These are phyloP conservation scores for Parnassius apollo DNA, from an alignment of 2,888 invertebrate species.

Conservation along the genomic window DNA sequence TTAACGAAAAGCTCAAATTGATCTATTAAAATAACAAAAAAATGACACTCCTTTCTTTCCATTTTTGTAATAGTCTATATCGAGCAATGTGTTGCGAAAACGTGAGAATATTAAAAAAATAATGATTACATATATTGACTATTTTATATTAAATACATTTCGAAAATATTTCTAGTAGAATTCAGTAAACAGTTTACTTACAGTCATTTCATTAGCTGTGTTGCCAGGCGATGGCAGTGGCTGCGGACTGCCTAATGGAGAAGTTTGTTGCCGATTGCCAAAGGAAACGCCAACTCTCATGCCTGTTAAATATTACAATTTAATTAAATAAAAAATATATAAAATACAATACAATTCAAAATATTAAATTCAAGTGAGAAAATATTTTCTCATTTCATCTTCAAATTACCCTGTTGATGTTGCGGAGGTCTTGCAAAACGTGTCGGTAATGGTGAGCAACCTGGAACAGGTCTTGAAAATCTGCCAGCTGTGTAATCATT, in stretches of 20 bases:
- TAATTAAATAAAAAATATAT: not conserved
- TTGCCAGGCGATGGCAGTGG: conserved; percentile 76
- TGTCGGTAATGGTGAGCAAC: conserved; percentile 68
- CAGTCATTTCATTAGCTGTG: conserved; percentile 65
- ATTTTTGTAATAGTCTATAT: no score
- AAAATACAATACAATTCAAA: no score
- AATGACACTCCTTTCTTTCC: no score
- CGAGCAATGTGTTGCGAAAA: no score
- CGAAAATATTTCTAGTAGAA: no score
- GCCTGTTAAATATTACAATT: conserved; percentile 42
- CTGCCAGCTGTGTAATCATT: conserved; percentile 62
- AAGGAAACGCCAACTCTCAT: conserved; percentile 74
- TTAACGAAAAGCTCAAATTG: no score
- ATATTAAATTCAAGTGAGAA: no score
- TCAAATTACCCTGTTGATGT: conserved; percentile 65
- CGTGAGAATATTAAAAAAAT: no score
- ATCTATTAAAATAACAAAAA: no score
- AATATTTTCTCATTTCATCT: not conserved
- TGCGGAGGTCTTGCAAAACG: conserved; percentile 72
- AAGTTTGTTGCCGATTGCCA: conserved; percentile 69
- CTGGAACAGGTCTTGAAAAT: conserved; percentile 69
- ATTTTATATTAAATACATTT: no score
- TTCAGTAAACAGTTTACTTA: conserved; percentile 41
- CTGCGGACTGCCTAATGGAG: conserved; percentile 75
- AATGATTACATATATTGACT: no score